Conservation (phyloP, 1,140 invertebrate species). For the Drosophila asahinai region DNA sequence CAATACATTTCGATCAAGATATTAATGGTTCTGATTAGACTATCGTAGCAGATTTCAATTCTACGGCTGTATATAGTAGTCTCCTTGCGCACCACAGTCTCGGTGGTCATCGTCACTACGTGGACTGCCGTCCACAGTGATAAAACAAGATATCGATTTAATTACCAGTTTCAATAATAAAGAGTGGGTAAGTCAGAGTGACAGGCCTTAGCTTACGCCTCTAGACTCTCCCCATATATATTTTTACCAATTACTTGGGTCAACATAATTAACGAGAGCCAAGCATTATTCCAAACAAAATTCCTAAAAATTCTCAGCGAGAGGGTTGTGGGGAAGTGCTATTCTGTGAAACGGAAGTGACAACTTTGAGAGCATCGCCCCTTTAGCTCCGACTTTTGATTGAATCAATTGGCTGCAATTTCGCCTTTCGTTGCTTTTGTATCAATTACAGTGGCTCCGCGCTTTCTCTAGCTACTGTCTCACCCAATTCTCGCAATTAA, state of each 20-base stretch:
- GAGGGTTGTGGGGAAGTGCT: not conserved
- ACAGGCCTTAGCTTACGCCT: no score
- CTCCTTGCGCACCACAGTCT: no score
- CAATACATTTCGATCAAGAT: no score
- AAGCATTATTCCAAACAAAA: conserved; percentile 7
- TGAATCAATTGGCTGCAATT: conserved; percentile 78
- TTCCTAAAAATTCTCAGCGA: not conserved
- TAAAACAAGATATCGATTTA: no score
- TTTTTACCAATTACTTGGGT: conserved; percentile 70
- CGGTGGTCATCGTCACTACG: no score
- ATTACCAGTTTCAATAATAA: no score
- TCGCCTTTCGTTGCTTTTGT: conserved; percentile 31
- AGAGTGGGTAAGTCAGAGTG: no score
- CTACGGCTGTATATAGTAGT: no score
- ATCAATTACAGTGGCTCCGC: conserved; percentile 61
- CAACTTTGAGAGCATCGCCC: conserved; percentile 42
- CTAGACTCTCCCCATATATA: conserved; percentile 43
- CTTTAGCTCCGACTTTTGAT: conserved; percentile 47
- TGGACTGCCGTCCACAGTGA: no score
- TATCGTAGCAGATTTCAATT: no score
- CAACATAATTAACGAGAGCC: conserved; percentile 70
- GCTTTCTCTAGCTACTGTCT: conserved; percentile 21
- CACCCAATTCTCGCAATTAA: conserved; percentile 75
- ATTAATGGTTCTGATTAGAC: no score
- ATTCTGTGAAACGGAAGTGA: conserved; percentile 52